These are phyloP conservation scores for Eupithecia subumbrata DNA, from an alignment of 2,888 invertebrate genomes.

Conservation along the genomic window DNA sequence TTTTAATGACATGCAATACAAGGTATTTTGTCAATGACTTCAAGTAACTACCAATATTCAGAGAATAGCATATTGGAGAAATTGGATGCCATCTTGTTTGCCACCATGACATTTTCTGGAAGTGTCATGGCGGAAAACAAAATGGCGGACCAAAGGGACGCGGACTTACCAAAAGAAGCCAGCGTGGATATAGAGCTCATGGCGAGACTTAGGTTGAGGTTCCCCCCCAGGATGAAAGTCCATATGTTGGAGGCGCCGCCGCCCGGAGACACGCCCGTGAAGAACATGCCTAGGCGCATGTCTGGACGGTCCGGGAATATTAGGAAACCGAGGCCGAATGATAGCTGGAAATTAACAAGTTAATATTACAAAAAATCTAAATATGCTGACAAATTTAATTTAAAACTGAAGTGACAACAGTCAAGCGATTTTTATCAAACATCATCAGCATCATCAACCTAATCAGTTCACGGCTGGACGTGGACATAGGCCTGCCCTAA, in stretches of 20 bases:
- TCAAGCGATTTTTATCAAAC: neutral
- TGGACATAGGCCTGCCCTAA: no score
- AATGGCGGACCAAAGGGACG: neutral
- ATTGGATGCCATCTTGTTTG: neutral
- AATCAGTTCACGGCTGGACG: no score
- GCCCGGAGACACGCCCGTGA: slow-evolving; percentile 95
- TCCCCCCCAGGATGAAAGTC: slow-evolving; percentile 95
- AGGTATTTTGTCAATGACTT: no score
- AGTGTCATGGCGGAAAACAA: neutral
- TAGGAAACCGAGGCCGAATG: slow-evolving; percentile 88
- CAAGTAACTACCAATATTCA: no score
- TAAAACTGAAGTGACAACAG: neutral
- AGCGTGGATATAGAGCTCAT: slow-evolving; percentile 97
- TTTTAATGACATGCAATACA: no score
- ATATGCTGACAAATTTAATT: neutral
- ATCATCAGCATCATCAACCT: neutral
- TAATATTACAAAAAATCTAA: neutral
- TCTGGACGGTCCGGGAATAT: slow-evolving; percentile 85
- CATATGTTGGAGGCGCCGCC: slow-evolving; percentile 99
- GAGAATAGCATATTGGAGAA: no score
- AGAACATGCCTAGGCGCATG: slow-evolving; percentile 93
- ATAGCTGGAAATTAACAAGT: slow-evolving; percentile 77
- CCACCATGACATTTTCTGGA: neutral
- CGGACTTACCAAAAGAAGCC: slow-evolving; percentile 89
- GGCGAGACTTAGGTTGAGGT: slow-evolving; percentile 95